Evolutionary conservation across 2,888 invertebrate genomes (phyloP), one percentile per base, ranked within the genome.

Genomic region (Lochmaea capreae): DNA sequence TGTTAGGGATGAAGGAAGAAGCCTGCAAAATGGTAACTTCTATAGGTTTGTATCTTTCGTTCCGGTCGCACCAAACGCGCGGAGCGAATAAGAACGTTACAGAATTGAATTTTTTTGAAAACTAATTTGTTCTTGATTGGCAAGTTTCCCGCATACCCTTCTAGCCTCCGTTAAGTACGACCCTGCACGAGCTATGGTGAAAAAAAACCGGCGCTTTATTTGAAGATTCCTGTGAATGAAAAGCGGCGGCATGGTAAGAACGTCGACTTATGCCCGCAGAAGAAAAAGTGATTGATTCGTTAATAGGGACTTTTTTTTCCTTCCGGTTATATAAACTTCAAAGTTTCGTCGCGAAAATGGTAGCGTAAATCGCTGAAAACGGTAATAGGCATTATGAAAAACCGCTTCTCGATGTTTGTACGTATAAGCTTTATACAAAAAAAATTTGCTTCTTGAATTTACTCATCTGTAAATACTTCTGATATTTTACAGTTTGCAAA

Each of bases 241-340:
- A 82, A 78, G 78, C 81, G 80, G 79, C 80, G 77, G 75, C 74
- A 14, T 33, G 72, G 79, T 77, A 75, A 73, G 33, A 77, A 79
- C 77, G 77, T 78, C 61, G 61, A 68, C 61, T 77, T 77, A 80
- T 79, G 78, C 76, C 80, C 79, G 80, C 81, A 81, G 79, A 63
- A 18, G 80, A 81, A 81, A 81, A 82, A 81, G 81, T 81, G 81
- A 82, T 82, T 81, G 81, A 81, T 82, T 82, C 78, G 74, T 76
- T 79, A 77, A 78, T 80, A 78, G 76, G 78, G 77, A 77, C 78
- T 75, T 79, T 78, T 33, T 76, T 75, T 74, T 67, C 54, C 52
- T 74, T 67, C 69, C 61, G 61, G 68, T 75, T 74, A 67, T 65
- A 72, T 65, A 67, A 72, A 76, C 72, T 72, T 71, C 71, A 68